Evolutionary conservation across 2,888 invertebrate genomes (phyloP).

Genomic region (Epinotia nisella): DNA sequence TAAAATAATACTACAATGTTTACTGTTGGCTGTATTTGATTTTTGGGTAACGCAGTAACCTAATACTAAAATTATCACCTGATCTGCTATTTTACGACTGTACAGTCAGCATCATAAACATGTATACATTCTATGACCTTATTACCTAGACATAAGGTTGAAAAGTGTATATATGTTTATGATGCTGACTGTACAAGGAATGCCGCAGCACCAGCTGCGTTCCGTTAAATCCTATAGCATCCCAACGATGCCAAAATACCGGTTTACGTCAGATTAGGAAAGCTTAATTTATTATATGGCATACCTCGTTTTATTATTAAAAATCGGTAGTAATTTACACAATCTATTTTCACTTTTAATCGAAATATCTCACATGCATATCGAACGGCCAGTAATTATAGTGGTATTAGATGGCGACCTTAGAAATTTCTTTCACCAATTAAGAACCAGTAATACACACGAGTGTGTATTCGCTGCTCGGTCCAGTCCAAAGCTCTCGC

Average conservation of each 20-base stretch:
- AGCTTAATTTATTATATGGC: constrained; percentile 28
- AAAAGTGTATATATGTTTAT: too few relatives aligned
- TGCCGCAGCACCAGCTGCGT: constrained; percentile 15
- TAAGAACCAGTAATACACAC: constrained; percentile 20
- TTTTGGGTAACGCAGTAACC: neutral
- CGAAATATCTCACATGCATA: constrained; percentile 20
- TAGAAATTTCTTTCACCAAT: constrained; percentile 27
- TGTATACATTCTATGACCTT: too few relatives aligned
- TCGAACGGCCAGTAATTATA: constrained; percentile 10
- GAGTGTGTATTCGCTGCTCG: neutral
- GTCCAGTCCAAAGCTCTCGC: constrained; percentile 6
- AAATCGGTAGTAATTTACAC: neutral
- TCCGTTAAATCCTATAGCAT: constrained; percentile 41
- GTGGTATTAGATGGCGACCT: constrained; percentile 11
- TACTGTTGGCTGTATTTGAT: neutral
- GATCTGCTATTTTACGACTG: neutral
- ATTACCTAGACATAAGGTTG: too few relatives aligned
- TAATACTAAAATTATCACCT: neutral
- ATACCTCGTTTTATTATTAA: constrained; percentile 9
- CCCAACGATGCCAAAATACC: constrained; percentile 24
- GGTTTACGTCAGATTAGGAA: constrained; percentile 24
- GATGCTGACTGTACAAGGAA: neutral
- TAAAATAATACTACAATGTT: neutral
- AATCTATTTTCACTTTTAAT: constrained; percentile 27
- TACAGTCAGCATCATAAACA: too few relatives aligned